These are phyloP conservation scores for Merluccius polli DNA, from an alignment of 2,797 vertebrate genomes.

Conservation along the genomic window DNA sequence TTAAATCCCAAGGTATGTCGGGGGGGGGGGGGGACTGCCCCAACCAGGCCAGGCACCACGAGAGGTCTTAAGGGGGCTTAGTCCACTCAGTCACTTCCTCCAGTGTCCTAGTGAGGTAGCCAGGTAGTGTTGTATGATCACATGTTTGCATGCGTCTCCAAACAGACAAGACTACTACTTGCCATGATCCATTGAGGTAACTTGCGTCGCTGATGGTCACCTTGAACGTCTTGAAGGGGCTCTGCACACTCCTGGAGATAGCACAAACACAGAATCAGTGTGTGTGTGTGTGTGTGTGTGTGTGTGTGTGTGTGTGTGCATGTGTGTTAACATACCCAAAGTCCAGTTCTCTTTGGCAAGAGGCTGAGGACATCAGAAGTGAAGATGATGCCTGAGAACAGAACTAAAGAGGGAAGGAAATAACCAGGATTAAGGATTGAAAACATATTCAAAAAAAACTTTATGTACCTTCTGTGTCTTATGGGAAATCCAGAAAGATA, in stretches of 20 bases:
- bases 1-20: too few relatives aligned
- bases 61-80: too few relatives aligned
- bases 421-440: not conserved
- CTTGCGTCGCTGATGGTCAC: constrained; percentile 50
- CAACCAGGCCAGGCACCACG: too few relatives aligned
- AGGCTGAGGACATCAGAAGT: constrained; percentile 63
- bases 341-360: constrained; percentile 80
- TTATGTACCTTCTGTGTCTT: not conserved
- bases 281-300: not conserved
- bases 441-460: not conserved
- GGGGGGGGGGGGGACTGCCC: too few relatives aligned
- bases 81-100: too few relatives aligned
- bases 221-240: constrained; percentile 58
- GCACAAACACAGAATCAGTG: constrained; percentile 5
- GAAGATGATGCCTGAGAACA: constrained; percentile 77
- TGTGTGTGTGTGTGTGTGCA: not conserved
- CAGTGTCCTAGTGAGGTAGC: not conserved
- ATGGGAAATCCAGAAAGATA: not conserved
- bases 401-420: constrained; percentile 59
- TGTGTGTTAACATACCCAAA: constrained; percentile 70
- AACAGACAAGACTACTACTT: constrained; percentile 21
- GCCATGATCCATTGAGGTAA: constrained; percentile 68
- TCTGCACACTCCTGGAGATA: constrained; percentile 51
- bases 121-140: not conserved
- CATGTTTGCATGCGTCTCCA: not conserved